A percentile compares a stretch with the other conserved stretches of the same genome.
Evolutionary conservation across 2,888 invertebrate genomes (phyloP).

Genomic region (Lithosia quadra): DNA sequence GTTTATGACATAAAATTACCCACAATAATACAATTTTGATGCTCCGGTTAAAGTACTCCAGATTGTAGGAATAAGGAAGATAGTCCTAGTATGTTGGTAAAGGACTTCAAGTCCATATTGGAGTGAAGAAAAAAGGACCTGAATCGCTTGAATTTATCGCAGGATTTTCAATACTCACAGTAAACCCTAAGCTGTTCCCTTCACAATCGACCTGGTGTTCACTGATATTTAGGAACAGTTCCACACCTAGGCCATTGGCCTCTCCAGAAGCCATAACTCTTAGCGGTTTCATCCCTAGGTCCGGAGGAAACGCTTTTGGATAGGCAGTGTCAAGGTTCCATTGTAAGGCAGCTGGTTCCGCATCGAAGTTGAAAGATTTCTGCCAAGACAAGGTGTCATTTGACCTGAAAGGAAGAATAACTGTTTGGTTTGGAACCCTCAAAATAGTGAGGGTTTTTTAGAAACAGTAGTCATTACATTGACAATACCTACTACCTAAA

Average conservation of each 20-base stretch:
- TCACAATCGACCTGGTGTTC: constrained; percentile 80
- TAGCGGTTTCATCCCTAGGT: constrained; percentile 65
- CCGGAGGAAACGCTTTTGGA: constrained; percentile 73
- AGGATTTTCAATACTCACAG: constrained; percentile 60
- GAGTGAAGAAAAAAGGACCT: too few species aligned
- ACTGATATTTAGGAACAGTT: constrained; percentile 76
- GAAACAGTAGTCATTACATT: too few species aligned
- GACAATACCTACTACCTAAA: too few species aligned
- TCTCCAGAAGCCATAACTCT: constrained; percentile 80
- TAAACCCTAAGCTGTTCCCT: constrained; percentile 79
- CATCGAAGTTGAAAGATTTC: constrained; percentile 60
- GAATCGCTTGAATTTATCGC: too few species aligned
- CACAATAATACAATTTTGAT: too few species aligned
- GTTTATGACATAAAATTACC: too few species aligned
- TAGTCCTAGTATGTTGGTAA: too few species aligned
- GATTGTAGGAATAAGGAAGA: too few species aligned
- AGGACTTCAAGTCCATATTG: too few species aligned
- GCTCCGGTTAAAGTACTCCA: too few species aligned
- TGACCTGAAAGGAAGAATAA: constrained; percentile 60
- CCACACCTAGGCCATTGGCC: constrained; percentile 75
- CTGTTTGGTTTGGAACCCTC: not conserved
- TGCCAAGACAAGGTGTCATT: constrained; percentile 76
- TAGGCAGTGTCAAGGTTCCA: constrained; percentile 79
- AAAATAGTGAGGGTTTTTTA: too few species aligned
- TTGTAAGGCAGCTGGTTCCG: constrained; percentile 53